Conservation (phyloP, 1,140 invertebrate genomes). For the Tetragnatha versicolor region DNA sequence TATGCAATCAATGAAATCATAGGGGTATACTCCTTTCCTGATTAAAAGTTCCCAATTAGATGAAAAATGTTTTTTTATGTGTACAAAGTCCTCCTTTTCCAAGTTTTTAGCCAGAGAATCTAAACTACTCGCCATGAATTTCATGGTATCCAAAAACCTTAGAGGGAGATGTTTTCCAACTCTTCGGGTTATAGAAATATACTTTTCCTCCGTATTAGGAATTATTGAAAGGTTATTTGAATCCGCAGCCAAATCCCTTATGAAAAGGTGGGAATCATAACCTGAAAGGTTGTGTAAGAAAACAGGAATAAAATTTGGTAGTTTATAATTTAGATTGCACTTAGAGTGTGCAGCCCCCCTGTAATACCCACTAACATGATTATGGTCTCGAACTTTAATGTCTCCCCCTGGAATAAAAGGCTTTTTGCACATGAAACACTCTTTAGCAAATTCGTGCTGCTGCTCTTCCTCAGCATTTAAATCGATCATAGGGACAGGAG, state of each 20-base stretch:
- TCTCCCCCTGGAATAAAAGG: too few relatives aligned
- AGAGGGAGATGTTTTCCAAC: too few relatives aligned
- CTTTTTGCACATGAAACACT: not conserved
- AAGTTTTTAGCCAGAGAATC: too few relatives aligned
- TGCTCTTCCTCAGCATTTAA: not conserved
- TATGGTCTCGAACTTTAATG: not conserved
- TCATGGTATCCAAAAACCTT: too few relatives aligned
- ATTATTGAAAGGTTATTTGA: not conserved
- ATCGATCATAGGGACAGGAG: not conserved
- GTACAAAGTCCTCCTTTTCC: too few relatives aligned
- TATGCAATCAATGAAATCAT: too few relatives aligned
- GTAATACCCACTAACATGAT: not conserved
- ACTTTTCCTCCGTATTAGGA: not conserved
- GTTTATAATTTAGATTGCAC: too few relatives aligned
- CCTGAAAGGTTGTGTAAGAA: not conserved
- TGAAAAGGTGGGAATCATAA: not conserved
- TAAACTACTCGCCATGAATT: too few relatives aligned
- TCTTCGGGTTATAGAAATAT: too few relatives aligned
- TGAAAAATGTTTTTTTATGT: conserved; percentile 59
- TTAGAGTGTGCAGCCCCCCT: not conserved
- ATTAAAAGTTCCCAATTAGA: too few relatives aligned
- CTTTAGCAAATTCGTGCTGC: not conserved
- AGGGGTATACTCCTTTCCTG: too few relatives aligned
- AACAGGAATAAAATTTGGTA: conserved; percentile 15
- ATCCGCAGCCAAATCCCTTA: not conserved